phyloP scores from a whole-genome alignment of 2,113 vertebrate genomes.

The Saguinus midas region DNA sequence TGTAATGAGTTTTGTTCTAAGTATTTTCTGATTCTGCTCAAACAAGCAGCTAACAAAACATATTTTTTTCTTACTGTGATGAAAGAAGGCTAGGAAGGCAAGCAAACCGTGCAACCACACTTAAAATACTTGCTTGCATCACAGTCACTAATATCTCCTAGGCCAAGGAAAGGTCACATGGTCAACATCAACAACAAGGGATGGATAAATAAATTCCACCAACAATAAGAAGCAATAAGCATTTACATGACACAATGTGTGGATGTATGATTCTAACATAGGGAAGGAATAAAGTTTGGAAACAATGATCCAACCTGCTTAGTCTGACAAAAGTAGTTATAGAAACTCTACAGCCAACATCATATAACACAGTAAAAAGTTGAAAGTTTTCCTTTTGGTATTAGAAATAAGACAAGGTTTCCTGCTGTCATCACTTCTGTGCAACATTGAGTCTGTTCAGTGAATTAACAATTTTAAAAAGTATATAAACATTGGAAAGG shows the following conservation, averaged over 20 bases:
- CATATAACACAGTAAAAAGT: neutral
- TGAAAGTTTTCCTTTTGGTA: neutral
- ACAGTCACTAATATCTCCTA: neutral
- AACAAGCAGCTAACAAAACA: neutral
- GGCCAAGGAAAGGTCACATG: neutral
- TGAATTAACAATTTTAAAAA: neutral
- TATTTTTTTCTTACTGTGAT: neutral
- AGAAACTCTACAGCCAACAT: neutral
- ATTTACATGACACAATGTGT: neutral
- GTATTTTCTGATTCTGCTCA: neutral
- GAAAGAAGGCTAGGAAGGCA: neutral
- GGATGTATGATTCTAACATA: neutral
- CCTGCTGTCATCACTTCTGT: neutral
- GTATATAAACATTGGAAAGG: neutral
- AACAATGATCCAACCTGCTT: neutral
- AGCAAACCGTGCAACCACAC: neutral
- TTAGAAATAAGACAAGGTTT: neutral
- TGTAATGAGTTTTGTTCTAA: neutral
- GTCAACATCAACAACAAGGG: neutral
- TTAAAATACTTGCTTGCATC: neutral
- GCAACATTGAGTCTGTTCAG: neutral
- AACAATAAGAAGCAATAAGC: neutral
- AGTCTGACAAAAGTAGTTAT: neutral
- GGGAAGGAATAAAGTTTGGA: neutral
- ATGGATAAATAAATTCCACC: neutral